These are phyloP conservation scores for Nebria ingens DNA, from an alignment of 1,140 invertebrate genomes.

Conservation along the genomic window DNA sequence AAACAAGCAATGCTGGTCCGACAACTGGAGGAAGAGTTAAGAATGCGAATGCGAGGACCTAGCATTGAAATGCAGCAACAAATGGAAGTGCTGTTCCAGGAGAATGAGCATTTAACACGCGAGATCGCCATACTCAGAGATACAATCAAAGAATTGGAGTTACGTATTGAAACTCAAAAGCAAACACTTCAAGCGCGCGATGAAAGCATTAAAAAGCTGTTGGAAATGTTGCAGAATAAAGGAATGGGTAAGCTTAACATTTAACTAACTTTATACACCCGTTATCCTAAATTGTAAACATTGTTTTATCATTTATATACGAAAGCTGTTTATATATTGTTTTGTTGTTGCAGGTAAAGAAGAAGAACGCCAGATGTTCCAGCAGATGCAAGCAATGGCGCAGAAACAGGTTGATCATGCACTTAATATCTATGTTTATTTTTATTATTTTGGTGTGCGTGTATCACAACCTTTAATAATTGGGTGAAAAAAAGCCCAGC, in stretches of 20 bases:
- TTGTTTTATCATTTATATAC: no score
- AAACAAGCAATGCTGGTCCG: constrained; percentile 93
- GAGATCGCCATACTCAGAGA: constrained; percentile 91
- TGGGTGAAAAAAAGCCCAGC: neutral
- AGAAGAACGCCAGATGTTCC: constrained; percentile 88
- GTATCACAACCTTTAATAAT: neutral
- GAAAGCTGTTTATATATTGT: neutral
- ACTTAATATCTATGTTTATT: neutral
- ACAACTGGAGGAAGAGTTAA: constrained; percentile 84
- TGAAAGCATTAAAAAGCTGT: constrained; percentile 95
- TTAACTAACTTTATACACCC: no score
- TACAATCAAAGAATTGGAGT: constrained; percentile 92
- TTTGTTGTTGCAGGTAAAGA: constrained; percentile 70
- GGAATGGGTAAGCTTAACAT: constrained; percentile 84
- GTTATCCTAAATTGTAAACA: no score
- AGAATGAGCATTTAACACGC: constrained; percentile 89
- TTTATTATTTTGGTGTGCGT: neutral
- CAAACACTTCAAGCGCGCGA: constrained; percentile 91
- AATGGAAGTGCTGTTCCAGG: constrained; percentile 82
- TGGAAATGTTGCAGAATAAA: constrained; percentile 97
- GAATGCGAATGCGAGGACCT: constrained; percentile 72
- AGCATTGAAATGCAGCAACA: constrained; percentile 85
- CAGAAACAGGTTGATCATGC: constrained; percentile 76
- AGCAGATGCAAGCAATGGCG: constrained; percentile 90
- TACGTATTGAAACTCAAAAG: constrained; percentile 95